Conservation (phyloP, 2,113 vertebrate species). For the Cyprinus carpio region DNA sequence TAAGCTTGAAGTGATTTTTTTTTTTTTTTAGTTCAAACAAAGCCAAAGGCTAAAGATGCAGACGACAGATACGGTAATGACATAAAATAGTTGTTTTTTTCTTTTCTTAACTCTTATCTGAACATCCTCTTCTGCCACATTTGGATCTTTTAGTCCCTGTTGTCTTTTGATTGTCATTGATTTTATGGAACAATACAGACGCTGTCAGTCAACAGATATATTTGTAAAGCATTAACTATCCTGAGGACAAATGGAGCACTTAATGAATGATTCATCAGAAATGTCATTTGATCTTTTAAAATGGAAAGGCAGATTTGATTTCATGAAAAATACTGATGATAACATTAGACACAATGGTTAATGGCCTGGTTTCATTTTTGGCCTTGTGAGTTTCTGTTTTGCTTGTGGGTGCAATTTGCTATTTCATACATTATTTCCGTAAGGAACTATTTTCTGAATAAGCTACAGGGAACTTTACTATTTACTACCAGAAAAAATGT, state of each 20-base stretch:
- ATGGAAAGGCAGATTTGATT: background rate
- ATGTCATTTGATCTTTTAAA: background rate
- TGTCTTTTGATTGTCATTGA: background rate
- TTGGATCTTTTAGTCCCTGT: background rate
- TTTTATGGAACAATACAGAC: background rate
- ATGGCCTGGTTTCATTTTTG: too few relatives aligned
- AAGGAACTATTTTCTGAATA: background rate
- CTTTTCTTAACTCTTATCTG: background rate
- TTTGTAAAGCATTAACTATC: conserved; percentile 36
- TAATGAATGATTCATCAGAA: conserved; percentile 1
- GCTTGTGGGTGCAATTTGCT: too few relatives aligned
- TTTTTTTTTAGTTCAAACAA: background rate
- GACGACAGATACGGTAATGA: background rate
- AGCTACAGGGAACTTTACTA: background rate
- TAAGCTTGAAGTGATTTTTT: background rate
- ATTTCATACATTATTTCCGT: too few relatives aligned
- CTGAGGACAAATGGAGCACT: background rate
- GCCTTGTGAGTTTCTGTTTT: too few relatives aligned
- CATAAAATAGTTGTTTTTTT: background rate
- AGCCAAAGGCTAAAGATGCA: background rate
- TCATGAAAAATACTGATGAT: background rate
- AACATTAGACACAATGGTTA: background rate
- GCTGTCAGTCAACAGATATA: background rate
- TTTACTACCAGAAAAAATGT: too few relatives aligned
- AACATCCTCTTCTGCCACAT: background rate